Evolutionary conservation across 2,888 invertebrate species (phyloP).

Genomic region (Rhamphomyia laevipes): DNA sequence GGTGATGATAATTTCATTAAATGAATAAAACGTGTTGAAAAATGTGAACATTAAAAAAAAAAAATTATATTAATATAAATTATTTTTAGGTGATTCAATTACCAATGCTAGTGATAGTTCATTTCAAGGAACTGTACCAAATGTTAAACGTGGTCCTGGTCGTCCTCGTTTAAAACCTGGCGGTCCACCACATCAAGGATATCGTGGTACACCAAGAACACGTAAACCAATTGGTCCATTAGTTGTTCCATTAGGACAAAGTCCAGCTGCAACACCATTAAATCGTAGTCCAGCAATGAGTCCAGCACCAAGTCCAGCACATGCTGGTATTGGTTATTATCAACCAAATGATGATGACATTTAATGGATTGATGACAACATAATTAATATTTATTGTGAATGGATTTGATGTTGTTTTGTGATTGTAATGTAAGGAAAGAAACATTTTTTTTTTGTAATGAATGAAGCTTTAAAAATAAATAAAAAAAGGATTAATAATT

Average conservation of each 20-base stretch:
- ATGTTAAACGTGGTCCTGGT: slow-evolving; percentile 52
- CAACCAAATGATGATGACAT: slow-evolving; percentile 15
- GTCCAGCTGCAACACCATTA: slow-evolving; percentile 32
- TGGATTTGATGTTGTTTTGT: no score
- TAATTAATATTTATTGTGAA: neutral
- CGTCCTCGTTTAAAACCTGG: slow-evolving; percentile 53
- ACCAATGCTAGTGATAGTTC: slow-evolving; percentile 5
- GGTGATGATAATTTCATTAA: no score
- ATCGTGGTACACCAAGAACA: slow-evolving; percentile 45
- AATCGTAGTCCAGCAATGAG: slow-evolving; percentile 33
- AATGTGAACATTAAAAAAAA: no score
- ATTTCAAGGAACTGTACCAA: slow-evolving; percentile 16
- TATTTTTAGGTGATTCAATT: neutral
- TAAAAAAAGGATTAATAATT: no score
- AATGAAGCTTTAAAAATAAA: no score
- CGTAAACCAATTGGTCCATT: slow-evolving; percentile 42
- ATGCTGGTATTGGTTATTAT: slow-evolving; percentile 16
- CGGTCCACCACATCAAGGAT: slow-evolving; percentile 52
- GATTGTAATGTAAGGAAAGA: no score
- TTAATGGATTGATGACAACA: slow-evolving; percentile 1
- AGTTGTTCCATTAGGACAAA: slow-evolving; percentile 34
- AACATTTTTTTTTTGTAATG: no score
- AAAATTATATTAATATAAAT: no score
- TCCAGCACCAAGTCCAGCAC: slow-evolving; percentile 31
- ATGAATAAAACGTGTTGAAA: no score